Evolutionary conservation across 2,888 invertebrate genomes (phyloP), one percentile per base, ranked within the genome.

Genomic region (Cephonodes hylas): DNA sequence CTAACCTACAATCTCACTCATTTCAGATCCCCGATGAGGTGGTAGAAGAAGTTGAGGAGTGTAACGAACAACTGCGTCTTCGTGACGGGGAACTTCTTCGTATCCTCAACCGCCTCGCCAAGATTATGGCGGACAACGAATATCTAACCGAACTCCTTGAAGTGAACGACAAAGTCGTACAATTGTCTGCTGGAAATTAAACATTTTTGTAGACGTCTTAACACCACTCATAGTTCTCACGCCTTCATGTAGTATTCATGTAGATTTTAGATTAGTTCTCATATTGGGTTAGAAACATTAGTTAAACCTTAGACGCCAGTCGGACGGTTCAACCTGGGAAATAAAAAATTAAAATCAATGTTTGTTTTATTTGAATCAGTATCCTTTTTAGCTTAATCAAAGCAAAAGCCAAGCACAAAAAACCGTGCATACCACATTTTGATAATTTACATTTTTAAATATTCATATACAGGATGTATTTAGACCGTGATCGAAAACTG

Each of bases 131-230:
- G 23, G 97, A 98, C 79, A 93, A 95, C 72, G 94, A 94, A 71
- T 98, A 96, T 81, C 93, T 97, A 81, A 91, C 92, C 22, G 96
- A 97, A 84, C 91, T 96, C 58, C 88, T 96, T 71, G 94, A 94
- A 59, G 95, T 97, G 77, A 97, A 98, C 86, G 91, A 95, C 70
- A 94, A 94, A 75, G 95, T 97, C 76, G 91, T 90, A 0, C 83
- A 88, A 63, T 81, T 92, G 0, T 92, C 92, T 7, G 89, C 91
- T 63, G 91, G 88, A 3, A 38, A 45, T 53, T 59, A 22, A 46
- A 8, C 15, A 38, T 25, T 34, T 8, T n/a, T 44, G 22, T 1
- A 18, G n/a, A n/a, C n/a, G n/a, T n/a, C n/a, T n/a, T n/a, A n/a
- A n/a, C n/a, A n/a, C n/a, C n/a, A n/a, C 15, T 25, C 27, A 53